Conservation (phyloP, 1,140 invertebrate species). For the Cyrtorhinus lividipennis region DNA sequence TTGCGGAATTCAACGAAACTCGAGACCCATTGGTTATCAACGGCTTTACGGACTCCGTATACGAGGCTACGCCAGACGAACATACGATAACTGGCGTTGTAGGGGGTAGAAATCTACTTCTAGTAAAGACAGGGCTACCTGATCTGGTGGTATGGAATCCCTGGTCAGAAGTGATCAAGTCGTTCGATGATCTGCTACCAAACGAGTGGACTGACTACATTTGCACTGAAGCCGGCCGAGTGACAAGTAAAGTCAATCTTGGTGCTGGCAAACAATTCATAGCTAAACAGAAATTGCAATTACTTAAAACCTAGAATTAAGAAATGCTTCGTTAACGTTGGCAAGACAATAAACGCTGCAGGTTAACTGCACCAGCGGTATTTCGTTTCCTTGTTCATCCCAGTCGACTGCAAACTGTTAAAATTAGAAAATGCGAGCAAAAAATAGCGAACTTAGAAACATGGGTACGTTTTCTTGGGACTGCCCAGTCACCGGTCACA, state of each 20-base stretch:
- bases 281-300: not conserved
- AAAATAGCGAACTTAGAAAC: no score
- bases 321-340: no score
- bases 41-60: not conserved
- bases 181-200: not conserved
- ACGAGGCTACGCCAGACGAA: not conserved
- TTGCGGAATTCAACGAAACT: not conserved
- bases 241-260: not conserved
- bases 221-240: not conserved
- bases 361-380: no score
- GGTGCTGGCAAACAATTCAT: not conserved
- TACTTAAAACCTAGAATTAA: not conserved
- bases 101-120: not conserved
- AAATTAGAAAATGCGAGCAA: no score
- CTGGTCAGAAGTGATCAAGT: not conserved
- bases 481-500: no score
- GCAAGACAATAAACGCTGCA: no score
- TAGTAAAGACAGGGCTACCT: not conserved
- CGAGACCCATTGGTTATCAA: not conserved
- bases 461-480: no score
- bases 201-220: not conserved
- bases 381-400: no score
- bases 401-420: no score
- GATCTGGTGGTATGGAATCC: constrained; percentile 1
- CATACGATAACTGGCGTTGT: not conserved